Percentiles rank a stretch among this genome's conserved stretches.
These are phyloP conservation scores for Cynaeus angustus DNA, from an alignment of 2,888 invertebrate genomes.

Conservation along the genomic window DNA sequence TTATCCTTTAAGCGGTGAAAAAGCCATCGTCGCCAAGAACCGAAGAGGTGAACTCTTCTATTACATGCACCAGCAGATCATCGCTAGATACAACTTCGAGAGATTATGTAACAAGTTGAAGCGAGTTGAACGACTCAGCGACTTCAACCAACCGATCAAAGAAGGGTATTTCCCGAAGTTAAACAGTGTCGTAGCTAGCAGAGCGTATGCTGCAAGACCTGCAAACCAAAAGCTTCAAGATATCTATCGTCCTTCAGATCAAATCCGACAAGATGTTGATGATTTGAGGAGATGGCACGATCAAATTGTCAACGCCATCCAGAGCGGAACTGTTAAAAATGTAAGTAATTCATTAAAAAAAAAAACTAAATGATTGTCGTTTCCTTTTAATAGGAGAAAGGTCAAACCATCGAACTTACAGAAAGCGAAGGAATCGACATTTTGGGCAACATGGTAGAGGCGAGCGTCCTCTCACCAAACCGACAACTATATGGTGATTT, in stretches of 20 bases:
- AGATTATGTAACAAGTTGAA: constrained; percentile 82
- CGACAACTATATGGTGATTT: constrained; percentile 83
- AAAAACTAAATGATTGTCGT: too few relatives aligned
- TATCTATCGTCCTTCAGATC: constrained; percentile 80
- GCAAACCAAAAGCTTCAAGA: constrained; percentile 75
- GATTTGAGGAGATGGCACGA: constrained; percentile 85
- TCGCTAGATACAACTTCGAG: too few relatives aligned
- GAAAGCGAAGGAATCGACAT: constrained; percentile 85
- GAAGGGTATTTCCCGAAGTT: constrained; percentile 91
- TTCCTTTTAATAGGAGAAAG: constrained; percentile 77
- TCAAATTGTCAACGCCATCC: constrained; percentile 82
- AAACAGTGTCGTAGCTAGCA: constrained; percentile 83
- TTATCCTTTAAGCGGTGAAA: constrained; percentile 81
- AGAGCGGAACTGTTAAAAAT: constrained; percentile 74
- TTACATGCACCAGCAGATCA: too few relatives aligned
- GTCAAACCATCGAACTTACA: constrained; percentile 75
- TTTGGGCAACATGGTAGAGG: constrained; percentile 87
- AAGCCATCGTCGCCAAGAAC: constrained; percentile 80
- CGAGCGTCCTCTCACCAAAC: constrained; percentile 81
- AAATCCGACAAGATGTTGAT: constrained; percentile 79
- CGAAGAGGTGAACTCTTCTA: constrained; percentile 86
- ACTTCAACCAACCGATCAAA: constrained; percentile 81
- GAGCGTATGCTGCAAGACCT: constrained; percentile 84
- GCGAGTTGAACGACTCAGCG: constrained; percentile 77
- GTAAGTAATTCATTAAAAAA: constrained; percentile 63